A percentile compares a stretch with the other conserved stretches of the same genome.
phyloP scores from a whole-genome alignment of 2,113 vertebrate species.

The Psilopsiagon aurifrons region DNA sequence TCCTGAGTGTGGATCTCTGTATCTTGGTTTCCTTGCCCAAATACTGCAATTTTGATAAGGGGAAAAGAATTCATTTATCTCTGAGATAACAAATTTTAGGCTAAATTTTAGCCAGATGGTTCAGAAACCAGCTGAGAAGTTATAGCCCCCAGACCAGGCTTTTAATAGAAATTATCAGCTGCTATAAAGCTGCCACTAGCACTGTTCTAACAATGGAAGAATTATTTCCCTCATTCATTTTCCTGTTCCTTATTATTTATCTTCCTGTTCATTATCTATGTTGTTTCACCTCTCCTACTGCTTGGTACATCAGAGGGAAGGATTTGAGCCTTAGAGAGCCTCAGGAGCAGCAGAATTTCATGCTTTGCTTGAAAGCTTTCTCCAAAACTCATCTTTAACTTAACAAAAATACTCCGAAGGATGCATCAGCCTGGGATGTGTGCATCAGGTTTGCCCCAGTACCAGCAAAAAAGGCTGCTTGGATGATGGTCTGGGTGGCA shows the following conservation, averaged over 20 bases:
- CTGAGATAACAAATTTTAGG: slow-evolving; percentile 52
- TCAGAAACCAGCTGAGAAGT: slow-evolving; percentile 41
- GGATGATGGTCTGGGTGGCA: accelerated
- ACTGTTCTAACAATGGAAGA: slow-evolving; percentile 16
- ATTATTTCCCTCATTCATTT: slow-evolving; percentile 12
- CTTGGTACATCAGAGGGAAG: background rate
- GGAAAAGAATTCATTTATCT: slow-evolving; percentile 18
- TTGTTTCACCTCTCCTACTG: background rate
- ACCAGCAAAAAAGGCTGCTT: background rate
- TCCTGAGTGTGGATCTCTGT: background rate
- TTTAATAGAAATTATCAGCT: slow-evolving; percentile 45
- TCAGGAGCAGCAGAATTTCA: background rate
- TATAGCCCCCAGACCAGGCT: slow-evolving; percentile 41
- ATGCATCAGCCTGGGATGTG: background rate
- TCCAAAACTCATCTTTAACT: background rate
- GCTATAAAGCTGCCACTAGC: slow-evolving; percentile 21
- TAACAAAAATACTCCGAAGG: accelerated
- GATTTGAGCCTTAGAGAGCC: background rate
- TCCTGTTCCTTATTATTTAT: background rate
- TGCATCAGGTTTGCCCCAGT: background rate
- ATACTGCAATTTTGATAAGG: background rate
- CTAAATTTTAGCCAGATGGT: slow-evolving; percentile 54
- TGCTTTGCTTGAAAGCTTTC: background rate
- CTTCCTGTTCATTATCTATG: background rate
- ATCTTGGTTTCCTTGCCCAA: background rate